phyloP scores from a whole-genome alignment of 2,797 vertebrate genomes.

The Sebastes itinus region DNA sequence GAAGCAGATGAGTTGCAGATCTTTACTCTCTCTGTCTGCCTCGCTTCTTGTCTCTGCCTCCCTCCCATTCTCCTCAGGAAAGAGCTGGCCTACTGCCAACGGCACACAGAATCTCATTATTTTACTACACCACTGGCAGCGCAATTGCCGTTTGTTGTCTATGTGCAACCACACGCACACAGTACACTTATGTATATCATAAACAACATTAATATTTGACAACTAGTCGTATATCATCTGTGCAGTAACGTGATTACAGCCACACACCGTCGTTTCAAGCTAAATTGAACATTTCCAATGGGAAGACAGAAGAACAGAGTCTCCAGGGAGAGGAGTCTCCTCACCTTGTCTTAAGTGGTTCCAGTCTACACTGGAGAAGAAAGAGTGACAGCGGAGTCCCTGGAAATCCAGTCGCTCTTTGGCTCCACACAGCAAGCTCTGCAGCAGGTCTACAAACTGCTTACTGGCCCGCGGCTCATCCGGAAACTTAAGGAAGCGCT shows the following conservation, averaged over 20 bases:
- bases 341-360: slow-evolving; percentile 89
- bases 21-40: slow-evolving; percentile 46
- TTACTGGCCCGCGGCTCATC: slow-evolving; percentile 86
- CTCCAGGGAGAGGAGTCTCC: slow-evolving; percentile 40
- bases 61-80: slow-evolving; percentile 83
- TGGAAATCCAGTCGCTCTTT: slow-evolving; percentile 90
- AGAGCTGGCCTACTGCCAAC: slow-evolving; percentile 63
- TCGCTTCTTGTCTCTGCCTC: slow-evolving; percentile 48
- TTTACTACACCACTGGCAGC: slow-evolving; percentile 50
- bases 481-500: slow-evolving; percentile 94
- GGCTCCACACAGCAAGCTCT: slow-evolving; percentile 89
- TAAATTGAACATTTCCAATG: slow-evolving; percentile 14
- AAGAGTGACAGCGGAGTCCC: slow-evolving; percentile 91
- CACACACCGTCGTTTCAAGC: slow-evolving; percentile 1
- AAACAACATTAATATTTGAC: slow-evolving; percentile 30
- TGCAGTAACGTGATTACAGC: background rate
- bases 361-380: slow-evolving; percentile 93
- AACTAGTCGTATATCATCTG: slow-evolving; percentile 14
- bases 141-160: slow-evolving; percentile 23
- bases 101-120: slow-evolving; percentile 68
- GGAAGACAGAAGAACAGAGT: slow-evolving; percentile 17
- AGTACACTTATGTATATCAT: background rate
- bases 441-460: slow-evolving; percentile 90
- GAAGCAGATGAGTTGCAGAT: slow-evolving; percentile 67
- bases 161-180: slow-evolving; percentile 2